Base-by-base conservation (phyloP, 2,888 invertebrate species). In the Omphaloscelis lunosa region DNA sequence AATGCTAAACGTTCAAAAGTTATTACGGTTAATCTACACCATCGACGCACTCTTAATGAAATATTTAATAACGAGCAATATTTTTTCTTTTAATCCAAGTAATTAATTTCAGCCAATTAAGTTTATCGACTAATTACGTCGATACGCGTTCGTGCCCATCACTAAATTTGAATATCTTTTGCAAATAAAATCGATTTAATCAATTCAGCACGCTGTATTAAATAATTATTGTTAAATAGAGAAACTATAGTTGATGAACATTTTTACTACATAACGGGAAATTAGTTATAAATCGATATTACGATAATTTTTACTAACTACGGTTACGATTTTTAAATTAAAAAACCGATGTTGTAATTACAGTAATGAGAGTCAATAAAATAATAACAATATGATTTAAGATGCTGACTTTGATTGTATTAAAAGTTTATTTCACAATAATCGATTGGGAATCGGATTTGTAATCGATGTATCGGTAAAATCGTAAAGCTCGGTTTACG, bases 141-240 rank as follows among this genome's bases (percentile, higher is more conserved):
- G 80, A 84, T 85, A 83, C 73, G 84, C 76, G 82, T 80, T 83
- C 84, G 89, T 84, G 88, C 86, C 80, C 92, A 90, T 88, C 92
- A 87, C 92, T 92, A 92, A 79, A 84, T 79, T 85, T 82, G 85
- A 85, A 90, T 86, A 82, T 86, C 83, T 86, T 91, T 93, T 89
- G 94, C 93, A 92, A 93, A 94, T 93, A 93, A 91, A 92, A 90
- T 90, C 89, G 89, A 91, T 90, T 90, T 91, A 92, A 93, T 89
- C 91, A 88, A 94, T 95, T 95, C 84, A 88, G 87, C 89, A 92
- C 92, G 93, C 91, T 83, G 80, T 89, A 91, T 93, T 87, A 90
- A 90, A 91, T 90, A 84, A 90, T 91, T 93, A 89, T 89, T 91
- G 87, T 91, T 91, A 87, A 91, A 91, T 90, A 91, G 85, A 91